phyloP scores from a whole-genome alignment of 2,888 invertebrate genomes.

The Gasteruption jaculator region DNA sequence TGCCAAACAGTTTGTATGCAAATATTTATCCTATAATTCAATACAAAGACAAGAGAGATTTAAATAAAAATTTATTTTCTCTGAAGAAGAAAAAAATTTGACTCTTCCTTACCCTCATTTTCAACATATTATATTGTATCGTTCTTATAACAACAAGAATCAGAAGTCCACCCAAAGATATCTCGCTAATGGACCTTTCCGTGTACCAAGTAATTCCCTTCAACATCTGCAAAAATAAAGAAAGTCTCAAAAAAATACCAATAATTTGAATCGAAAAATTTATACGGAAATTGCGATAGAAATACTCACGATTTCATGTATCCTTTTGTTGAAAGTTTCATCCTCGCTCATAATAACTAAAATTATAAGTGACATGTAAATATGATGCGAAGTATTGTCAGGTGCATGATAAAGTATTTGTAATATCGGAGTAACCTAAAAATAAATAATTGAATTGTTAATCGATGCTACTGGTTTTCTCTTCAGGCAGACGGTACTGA shows the following conservation, averaged over 20 bases:
- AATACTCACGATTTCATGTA: slow-evolving; percentile 86
- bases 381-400: slow-evolving; percentile 91
- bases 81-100: slow-evolving; percentile 11
- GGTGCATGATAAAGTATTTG: slow-evolving; percentile 90
- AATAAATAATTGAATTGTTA: slow-evolving; percentile 14
- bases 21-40: slow-evolving; percentile 75
- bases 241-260: background rate
- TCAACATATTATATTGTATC: slow-evolving; percentile 95
- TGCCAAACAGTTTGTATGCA: slow-evolving; percentile 97
- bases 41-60: too few relatives aligned
- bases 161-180: slow-evolving; percentile 89
- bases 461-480: slow-evolving; percentile 1
- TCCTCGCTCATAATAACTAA: slow-evolving; percentile 95
- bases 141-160: slow-evolving; percentile 94
- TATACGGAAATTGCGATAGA: background rate
- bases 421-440: slow-evolving; percentile 84
- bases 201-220: slow-evolving; percentile 92
- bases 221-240: slow-evolving; percentile 63
- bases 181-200: slow-evolving; percentile 84
- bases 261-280: slow-evolving; percentile 1
- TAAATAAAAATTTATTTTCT: too few relatives aligned
- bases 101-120: slow-evolving; percentile 69
- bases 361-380: slow-evolving; percentile 98
- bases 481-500: slow-evolving; percentile 3
- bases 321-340: slow-evolving; percentile 86